These are phyloP conservation scores for Dasypus novemcinctus DNA, from an alignment of 2,113 vertebrate genomes.

Conservation along the genomic window DNA sequence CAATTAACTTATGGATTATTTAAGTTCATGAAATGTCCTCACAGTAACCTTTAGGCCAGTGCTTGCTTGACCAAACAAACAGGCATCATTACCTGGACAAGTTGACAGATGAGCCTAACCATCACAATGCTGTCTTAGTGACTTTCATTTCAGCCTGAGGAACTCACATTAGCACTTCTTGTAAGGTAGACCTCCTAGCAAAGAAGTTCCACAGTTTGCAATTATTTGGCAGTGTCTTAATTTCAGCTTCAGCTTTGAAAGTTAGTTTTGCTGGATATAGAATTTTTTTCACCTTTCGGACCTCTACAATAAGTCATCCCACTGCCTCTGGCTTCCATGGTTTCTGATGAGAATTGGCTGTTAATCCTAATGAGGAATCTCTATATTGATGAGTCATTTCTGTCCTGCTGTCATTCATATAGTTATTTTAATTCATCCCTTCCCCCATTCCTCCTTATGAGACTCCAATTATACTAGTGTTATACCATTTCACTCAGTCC, in stretches of 20 bases:
- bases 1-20: too few species aligned
- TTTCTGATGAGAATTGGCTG: background rate
- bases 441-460: background rate
- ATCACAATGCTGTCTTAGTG: too few species aligned
- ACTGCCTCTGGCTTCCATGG: background rate
- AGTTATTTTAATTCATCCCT: background rate
- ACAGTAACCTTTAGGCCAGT: too few species aligned
- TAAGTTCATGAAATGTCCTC: too few species aligned
- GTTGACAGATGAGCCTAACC: too few species aligned
- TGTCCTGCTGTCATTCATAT: background rate
- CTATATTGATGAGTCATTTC: background rate
- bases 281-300: background rate
- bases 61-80: too few species aligned
- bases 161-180: too few species aligned
- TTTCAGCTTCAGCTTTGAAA: background rate
- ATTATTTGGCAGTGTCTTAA: background rate
- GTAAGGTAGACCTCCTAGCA: too few species aligned
- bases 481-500: background rate
- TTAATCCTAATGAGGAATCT: background rate
- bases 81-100: too few species aligned
- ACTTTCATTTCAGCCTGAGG: too few species aligned
- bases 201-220: too few species aligned
- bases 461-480: background rate
- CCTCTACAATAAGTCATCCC: background rate
- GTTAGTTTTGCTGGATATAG: background rate